Conservation (phyloP, 2,888 invertebrate genomes). For the Drosophila cognata region DNA sequence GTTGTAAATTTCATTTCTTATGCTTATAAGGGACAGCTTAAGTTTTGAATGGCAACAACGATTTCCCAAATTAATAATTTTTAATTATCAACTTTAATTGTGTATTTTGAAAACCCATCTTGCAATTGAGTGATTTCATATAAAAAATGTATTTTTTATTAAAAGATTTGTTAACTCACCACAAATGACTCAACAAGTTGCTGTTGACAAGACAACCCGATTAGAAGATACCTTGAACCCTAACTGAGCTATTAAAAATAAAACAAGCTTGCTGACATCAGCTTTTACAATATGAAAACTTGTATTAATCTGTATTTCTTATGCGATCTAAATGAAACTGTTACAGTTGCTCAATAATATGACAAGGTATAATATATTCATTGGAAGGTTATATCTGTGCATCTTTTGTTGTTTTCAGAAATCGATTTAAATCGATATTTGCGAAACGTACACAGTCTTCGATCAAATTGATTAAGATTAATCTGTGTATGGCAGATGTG, state of each 20-base stretch:
- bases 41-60: not conserved
- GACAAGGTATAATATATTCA: not conserved
- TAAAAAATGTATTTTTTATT: not conserved
- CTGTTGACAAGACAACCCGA: not conserved
- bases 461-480: not conserved
- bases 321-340: not conserved
- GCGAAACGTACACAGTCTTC: not conserved
- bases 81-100: not conserved
- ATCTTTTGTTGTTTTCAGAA: not conserved
- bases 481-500: not conserved
- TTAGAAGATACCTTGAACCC: not conserved
- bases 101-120: not conserved
- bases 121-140: not conserved
- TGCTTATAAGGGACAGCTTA: not conserved
- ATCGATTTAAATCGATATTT: not conserved
- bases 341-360: not conserved
- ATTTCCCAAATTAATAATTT: not conserved
- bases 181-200: not conserved
- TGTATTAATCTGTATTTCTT: not conserved
- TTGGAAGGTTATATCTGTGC: not conserved
- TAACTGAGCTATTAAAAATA: not conserved
- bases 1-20: not conserved
- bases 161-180: not conserved
- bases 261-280: not conserved
- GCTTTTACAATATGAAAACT: not conserved